These are phyloP conservation scores for Pyrgilauda ruficollis DNA, from an alignment of 2,113 vertebrate species.

Conservation along the genomic window DNA sequence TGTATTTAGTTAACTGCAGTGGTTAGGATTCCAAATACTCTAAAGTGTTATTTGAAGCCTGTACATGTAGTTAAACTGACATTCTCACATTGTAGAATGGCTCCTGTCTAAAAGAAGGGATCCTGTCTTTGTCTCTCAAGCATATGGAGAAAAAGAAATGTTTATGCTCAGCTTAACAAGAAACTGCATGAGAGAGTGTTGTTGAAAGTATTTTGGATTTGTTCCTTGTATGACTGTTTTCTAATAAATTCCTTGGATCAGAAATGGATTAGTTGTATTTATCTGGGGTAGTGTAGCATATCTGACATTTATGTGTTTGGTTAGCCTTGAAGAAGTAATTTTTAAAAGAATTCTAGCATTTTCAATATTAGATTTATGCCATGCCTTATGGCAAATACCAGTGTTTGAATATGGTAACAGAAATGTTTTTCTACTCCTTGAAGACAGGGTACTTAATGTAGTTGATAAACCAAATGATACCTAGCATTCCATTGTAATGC, in stretches of 20 bases:
- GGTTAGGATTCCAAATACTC: background rate
- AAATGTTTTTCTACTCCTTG: conserved; percentile 34
- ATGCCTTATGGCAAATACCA: background rate
- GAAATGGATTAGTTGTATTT: background rate
- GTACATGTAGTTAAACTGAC: background rate
- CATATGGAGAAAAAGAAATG: background rate
- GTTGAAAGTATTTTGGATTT: background rate
- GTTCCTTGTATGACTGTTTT: background rate
- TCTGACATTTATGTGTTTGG: background rate
- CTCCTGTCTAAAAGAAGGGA: background rate
- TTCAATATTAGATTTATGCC: background rate
- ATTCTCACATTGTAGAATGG: background rate
- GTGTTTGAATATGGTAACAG: conserved; percentile 4
- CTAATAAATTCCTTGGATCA: background rate
- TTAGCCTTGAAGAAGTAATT: background rate
- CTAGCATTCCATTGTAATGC: conserved; percentile 22
- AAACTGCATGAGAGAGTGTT: background rate
- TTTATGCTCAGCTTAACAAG: background rate
- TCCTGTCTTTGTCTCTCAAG: background rate
- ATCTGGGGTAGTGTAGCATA: background rate
- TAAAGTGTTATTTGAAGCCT: background rate
- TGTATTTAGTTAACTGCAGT: background rate
- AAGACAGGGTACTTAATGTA: conserved; percentile 1
- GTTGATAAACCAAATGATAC: conserved; percentile 50
- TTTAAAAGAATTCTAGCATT: background rate